phyloP scores from a whole-genome alignment of 1,140 invertebrate genomes.

The Meloidogyne hapla region DNA sequence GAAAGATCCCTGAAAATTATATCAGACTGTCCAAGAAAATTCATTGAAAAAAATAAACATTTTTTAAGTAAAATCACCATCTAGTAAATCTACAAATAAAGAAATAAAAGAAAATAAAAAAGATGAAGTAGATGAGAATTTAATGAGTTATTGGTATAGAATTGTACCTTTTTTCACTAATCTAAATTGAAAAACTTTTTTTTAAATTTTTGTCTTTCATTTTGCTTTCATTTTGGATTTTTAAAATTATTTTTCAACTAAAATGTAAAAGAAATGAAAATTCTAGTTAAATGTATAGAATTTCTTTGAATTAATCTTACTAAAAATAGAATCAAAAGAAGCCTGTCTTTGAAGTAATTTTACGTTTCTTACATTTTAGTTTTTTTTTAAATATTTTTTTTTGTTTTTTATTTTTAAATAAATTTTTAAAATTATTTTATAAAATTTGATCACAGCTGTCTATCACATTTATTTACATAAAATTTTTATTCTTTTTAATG shows the following conservation, averaged over 20 bases:
- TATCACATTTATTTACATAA: background rate
- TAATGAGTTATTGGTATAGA: conserved; percentile 10
- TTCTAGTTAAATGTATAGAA: too few relatives aligned
- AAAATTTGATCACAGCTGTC: background rate
- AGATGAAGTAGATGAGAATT: conserved; percentile 7
- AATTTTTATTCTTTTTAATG: background rate
- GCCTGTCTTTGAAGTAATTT: too few relatives aligned
- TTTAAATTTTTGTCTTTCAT: background rate
- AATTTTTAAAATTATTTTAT: too few relatives aligned
- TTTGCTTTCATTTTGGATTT: background rate
- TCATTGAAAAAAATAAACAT: background rate
- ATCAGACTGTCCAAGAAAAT: too few relatives aligned
- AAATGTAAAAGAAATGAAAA: too few relatives aligned
- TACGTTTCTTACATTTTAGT: too few relatives aligned
- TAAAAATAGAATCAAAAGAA: too few relatives aligned
- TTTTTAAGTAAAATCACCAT: conserved; percentile 16
- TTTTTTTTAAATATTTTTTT: too few relatives aligned
- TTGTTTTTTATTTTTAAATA: too few relatives aligned
- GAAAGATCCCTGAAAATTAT: too few relatives aligned
- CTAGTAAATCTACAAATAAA: background rate
- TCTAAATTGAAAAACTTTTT: conserved; percentile 5
- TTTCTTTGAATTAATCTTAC: too few relatives aligned
- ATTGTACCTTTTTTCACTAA: conserved; percentile 23
- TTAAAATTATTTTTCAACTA: background rate
- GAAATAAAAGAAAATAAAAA: conserved; percentile 8